Percentiles rank a stretch among this genome's conserved stretches.
These are phyloP conservation scores for Bursaphelenchus okinawaensis DNA, from an alignment of 2,888 invertebrate genomes.

Conservation along the genomic window DNA sequence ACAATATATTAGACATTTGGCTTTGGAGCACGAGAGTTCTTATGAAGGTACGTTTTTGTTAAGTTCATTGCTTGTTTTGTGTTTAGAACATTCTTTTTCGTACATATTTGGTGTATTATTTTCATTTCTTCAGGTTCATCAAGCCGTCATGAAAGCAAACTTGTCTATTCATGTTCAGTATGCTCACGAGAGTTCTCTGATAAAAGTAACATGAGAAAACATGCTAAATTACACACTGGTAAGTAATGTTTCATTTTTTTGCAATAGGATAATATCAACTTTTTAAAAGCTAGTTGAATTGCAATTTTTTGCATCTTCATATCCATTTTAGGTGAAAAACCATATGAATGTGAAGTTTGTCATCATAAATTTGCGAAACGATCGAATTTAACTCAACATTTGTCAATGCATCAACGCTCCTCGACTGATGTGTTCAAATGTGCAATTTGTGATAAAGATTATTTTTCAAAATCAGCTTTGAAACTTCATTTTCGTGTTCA, in stretches of 20 bases:
- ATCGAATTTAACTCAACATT: slow-evolving; percentile 8
- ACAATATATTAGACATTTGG: background rate
- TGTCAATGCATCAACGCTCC: slow-evolving; percentile 11
- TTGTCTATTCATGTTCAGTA: too few relatives aligned
- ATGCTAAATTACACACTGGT: background rate
- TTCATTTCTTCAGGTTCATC: too few relatives aligned
- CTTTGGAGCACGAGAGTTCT: background rate
- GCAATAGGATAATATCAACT: too few relatives aligned
- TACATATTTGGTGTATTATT: too few relatives aligned
- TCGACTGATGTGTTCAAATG: slow-evolving; percentile 22
- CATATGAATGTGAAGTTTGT: slow-evolving; percentile 24
- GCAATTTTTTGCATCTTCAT: too few relatives aligned
- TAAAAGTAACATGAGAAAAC: background rate
- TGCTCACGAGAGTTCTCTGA: background rate
- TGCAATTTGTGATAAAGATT: slow-evolving; percentile 30
- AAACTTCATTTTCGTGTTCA: slow-evolving; percentile 33
- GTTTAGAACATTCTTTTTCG: too few relatives aligned
- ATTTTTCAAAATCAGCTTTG: slow-evolving; percentile 29
- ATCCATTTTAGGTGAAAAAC: slow-evolving; percentile 34
- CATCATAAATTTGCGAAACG: slow-evolving; percentile 3
- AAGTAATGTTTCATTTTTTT: too few relatives aligned
- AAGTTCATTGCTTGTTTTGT: too few relatives aligned
- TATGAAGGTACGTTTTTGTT: too few relatives aligned
- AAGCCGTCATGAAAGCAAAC: too few relatives aligned
- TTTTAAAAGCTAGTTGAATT: too few relatives aligned